Evolutionary conservation across 2,888 invertebrate species (phyloP), one percentile per base, ranked within the genome.

Genomic region (Leucozona laternaria): DNA sequence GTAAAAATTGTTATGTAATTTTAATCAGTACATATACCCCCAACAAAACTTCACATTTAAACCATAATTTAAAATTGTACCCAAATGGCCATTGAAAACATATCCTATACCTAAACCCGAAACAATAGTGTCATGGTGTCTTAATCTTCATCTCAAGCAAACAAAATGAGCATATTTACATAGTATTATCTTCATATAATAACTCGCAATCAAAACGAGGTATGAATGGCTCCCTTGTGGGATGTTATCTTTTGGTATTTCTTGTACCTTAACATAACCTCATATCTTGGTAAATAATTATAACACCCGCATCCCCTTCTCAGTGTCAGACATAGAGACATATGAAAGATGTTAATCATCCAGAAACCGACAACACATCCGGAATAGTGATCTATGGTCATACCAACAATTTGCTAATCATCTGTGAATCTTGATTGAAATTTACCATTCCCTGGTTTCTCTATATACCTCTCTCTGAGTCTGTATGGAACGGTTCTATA

Each of bases 401-500:
- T 40, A 73, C 73, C 73, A 81, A 81, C 85, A 85, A 85, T 81
- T 85, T 85, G 73, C 81, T 80, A 81, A 85, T 85, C 85, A 78
- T 77, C 72, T 80, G 77, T 73, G 77, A 80, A 81, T 85, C 85
- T 85, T 81, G 85, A 85, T 85, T 85, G 81, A 85, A 85, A 78
- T 73, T 85, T 77, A 5, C 68, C 77, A 73, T 8, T 68, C n/a
- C 20, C 43, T 11, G 10, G 3, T 48, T 11, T 60, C 31, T n/a
- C n/a, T n/a, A n/a, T n/a, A n/a, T n/a, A n/a, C n/a, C n/a, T n/a
- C 20, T 13, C 48, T 11, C 37, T 37, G 20, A 1, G 17, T 20
- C 58, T 40, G 20, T 22, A n/a, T 7, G 2, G 7, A 34, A 15
- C 2, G 25, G 15, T 22, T 15, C n/a, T 13, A 34, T 20, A 66